Percentiles rank a stretch among this genome's conserved stretches.
phyloP scores from a whole-genome alignment of 2,113 vertebrate genomes.

The Craseonycteris thonglongyai region DNA sequence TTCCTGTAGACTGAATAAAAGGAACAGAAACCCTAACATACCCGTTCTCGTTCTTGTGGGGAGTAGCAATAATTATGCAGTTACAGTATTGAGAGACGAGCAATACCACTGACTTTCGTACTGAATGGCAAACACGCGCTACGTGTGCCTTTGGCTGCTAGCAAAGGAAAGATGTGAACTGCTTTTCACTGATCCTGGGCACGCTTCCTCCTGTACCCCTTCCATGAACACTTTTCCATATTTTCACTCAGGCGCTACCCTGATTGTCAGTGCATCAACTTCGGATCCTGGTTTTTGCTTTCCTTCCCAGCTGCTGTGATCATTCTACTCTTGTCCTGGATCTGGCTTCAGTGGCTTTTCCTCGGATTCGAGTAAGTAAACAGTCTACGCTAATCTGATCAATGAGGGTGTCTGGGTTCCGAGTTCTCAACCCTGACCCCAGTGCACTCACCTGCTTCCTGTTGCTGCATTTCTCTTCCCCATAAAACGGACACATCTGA shows the following conservation, averaged over 20 bases:
- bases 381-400: not conserved
- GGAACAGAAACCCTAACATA: not conserved
- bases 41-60: not conserved
- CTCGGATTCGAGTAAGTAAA: constrained; percentile 90
- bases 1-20: not conserved
- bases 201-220: not conserved
- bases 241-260: constrained; percentile 85
- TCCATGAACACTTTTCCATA: not conserved
- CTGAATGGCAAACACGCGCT: not conserved
- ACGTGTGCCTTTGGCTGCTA: not conserved
- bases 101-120: not conserved
- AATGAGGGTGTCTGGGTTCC: not conserved
- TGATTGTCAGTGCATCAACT: constrained; percentile 86
- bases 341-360: constrained; percentile 93
- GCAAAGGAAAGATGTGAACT: not conserved
- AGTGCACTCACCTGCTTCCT: not conserved
- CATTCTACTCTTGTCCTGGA: constrained; percentile 87
- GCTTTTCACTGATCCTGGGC: rapidly evolving
- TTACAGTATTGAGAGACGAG: not conserved
- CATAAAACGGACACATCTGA: not conserved
- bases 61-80: not conserved
- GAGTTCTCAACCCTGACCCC: not conserved
- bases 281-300: constrained; percentile 91
- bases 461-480: not conserved
- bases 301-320: constrained; percentile 85